Percentiles rank a stretch among this genome's conserved stretches.
These are phyloP conservation scores for Catotricha subobsoleta DNA, from an alignment of 2,888 invertebrate species.

Conservation along the genomic window DNA sequence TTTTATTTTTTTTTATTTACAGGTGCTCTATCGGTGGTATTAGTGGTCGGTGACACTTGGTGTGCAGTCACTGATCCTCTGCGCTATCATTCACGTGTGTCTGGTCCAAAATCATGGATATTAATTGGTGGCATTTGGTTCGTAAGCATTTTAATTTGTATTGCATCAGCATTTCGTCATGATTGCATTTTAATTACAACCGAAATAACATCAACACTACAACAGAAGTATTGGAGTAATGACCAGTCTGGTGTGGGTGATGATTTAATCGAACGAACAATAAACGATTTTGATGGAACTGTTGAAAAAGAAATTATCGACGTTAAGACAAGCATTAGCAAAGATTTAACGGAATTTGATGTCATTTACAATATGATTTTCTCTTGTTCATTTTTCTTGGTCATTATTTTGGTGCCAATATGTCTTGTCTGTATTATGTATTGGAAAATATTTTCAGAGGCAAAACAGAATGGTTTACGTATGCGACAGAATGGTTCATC, in stretches of 20 bases:
- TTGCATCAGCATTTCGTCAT: slow-evolving; percentile 26
- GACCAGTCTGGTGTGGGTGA: too few relatives aligned
- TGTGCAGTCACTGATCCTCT: slow-evolving; percentile 40
- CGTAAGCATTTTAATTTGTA: slow-evolving; percentile 26
- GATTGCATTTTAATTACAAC: slow-evolving; percentile 11
- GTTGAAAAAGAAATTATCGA: too few relatives aligned
- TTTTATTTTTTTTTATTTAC: too few relatives aligned
- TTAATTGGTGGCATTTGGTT: slow-evolving; percentile 29
- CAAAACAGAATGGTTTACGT: slow-evolving; percentile 27
- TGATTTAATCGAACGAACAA: neutral
- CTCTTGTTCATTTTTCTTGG: slow-evolving; percentile 25
- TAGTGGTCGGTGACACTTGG: slow-evolving; percentile 36
- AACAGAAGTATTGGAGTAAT: too few relatives aligned
- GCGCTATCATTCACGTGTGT: slow-evolving; percentile 36
- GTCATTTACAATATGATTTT: slow-evolving; percentile 19
- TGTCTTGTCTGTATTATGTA: slow-evolving; percentile 30
- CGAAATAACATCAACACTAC: slow-evolving; percentile 20
- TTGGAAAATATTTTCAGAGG: slow-evolving; percentile 30
- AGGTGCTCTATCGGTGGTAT: slow-evolving; percentile 23
- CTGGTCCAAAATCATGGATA: slow-evolving; percentile 27
- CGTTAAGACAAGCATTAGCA: slow-evolving; percentile 5
- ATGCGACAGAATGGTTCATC: slow-evolving; percentile 31
- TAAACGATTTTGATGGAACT: neutral
- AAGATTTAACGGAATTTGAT: slow-evolving; percentile 1
- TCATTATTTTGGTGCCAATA: slow-evolving; percentile 28